phyloP scores from a whole-genome alignment of 1,140 invertebrate genomes.

The Penaeus indicus region DNA sequence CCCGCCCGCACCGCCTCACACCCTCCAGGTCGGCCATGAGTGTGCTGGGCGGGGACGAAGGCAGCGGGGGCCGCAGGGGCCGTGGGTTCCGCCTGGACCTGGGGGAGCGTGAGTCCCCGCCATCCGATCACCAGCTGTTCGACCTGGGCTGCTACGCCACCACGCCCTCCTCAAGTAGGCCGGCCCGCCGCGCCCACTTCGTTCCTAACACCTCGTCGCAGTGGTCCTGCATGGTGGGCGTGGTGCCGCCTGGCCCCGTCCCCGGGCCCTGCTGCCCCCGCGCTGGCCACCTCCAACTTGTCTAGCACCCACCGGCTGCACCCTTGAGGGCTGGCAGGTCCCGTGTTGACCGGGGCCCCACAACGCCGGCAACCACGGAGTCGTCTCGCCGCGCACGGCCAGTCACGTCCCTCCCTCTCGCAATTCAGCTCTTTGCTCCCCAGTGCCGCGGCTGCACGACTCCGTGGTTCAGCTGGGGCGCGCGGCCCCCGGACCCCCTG shows the following conservation, averaged over 20 bases:
- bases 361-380: conserved; percentile 42
- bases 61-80: conserved; percentile 57
- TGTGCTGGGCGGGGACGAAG: conserved; percentile 55
- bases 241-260: conserved; percentile 47
- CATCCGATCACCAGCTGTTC: conserved; percentile 92
- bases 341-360: conserved; percentile 39
- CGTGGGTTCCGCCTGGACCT: conserved; percentile 78
- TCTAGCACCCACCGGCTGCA: conserved; percentile 16
- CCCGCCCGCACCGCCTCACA: conserved; percentile 67
- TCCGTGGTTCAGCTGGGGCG: conserved; percentile 47
- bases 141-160: conserved; percentile 95
- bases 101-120: conserved; percentile 82
- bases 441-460: conserved; percentile 16
- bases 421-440: background rate
- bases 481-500: conserved; percentile 29
- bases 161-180: conserved; percentile 85
- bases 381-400: background rate
- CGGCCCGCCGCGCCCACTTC: conserved; percentile 57
- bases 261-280: conserved; percentile 55
- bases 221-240: conserved; percentile 57
- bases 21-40: conserved; percentile 71
- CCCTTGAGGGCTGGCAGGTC: conserved; percentile 31
- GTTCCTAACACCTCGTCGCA: conserved; percentile 62
- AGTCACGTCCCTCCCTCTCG: background rate
- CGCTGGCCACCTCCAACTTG: conserved; percentile 48